These are phyloP conservation scores for Daktulosphaira vitifoliae DNA, from an alignment of 1,140 invertebrate species.

Conservation along the genomic window DNA sequence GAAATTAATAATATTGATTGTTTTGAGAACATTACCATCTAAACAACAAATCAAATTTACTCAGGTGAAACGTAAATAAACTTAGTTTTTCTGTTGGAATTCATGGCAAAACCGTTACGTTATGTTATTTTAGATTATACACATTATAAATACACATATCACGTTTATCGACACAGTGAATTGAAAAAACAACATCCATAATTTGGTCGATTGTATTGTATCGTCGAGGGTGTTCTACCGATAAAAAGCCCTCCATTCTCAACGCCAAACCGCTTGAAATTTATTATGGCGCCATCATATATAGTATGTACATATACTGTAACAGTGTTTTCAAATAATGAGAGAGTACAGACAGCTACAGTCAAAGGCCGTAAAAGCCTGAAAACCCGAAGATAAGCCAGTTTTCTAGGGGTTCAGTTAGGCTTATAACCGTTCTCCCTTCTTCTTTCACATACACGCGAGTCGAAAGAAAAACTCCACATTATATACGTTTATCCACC, in stretches of 20 bases:
- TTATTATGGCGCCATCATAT: conserved; percentile 30
- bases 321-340: conserved; percentile 32
- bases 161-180: too few relatives aligned
- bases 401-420: neutral
- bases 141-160: too few relatives aligned
- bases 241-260: conserved; percentile 16
- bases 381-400: conserved; percentile 24
- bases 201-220: conserved; percentile 29
- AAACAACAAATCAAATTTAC: too few relatives aligned
- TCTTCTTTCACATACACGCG: neutral
- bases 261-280: conserved; percentile 7
- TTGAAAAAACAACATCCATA: conserved; percentile 5
- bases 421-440: neutral
- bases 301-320: too few relatives aligned
- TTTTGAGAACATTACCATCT: too few relatives aligned
- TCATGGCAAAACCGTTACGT: neutral
- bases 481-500: conserved; percentile 6
- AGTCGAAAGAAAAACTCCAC: neutral
- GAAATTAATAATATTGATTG: too few relatives aligned
- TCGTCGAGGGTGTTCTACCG: conserved; percentile 15
- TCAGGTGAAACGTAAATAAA: too few relatives aligned
- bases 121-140: too few relatives aligned
- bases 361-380: conserved; percentile 31
- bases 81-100: conserved; percentile 21
- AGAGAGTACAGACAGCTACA: conserved; percentile 8